Base-by-base conservation (phyloP, 2,113 vertebrate species). In the Arvicanthis niloticus region DNA sequence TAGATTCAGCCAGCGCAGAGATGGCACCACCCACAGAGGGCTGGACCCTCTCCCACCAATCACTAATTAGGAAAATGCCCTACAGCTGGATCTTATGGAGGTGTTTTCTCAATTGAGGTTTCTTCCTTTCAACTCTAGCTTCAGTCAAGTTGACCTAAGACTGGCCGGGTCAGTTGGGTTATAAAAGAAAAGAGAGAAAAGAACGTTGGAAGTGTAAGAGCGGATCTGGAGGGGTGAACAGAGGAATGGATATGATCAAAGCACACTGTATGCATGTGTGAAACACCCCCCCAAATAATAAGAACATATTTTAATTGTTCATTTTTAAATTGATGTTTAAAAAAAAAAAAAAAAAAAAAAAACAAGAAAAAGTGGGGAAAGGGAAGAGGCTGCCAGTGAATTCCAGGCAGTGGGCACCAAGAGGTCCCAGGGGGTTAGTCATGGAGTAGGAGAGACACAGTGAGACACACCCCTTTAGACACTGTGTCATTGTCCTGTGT, bases 361-460 rank as follows among this genome's bases (percentile, higher is more conserved):
- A 24, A 65, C 24, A 75, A 78, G 76, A 12, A 19, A 10, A 10
- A 37, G 4, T 7, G 22, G 24, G 4, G 29, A 22, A 72, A 51
- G 53, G 29, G 2, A 19, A 65, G 42, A 48, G 34, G 37, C 15
- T 51, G 8, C 34, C 22, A 7, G 45, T 40, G 73, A 17, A 45
- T 34, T 40, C 15, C 56, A 65, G 73, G 56, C 40, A 62, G 26
- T 11, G 4, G 45, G 48, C 10, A 31, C 45, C 58, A 48, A 2
- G 62, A 5, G 4, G 78, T 56, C 19, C 34, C 19, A 7, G 78
- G 34, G 31, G 19, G 10, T 17, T 8, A 0, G 2, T 0, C 1
- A 1, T 7, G 7, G 12, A 2, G 29, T 0, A 5, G 72, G 24
- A 12, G 11, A 2, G 9, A 31, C 34, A 4, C 67, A 68, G 2